Percentiles rank a stretch among this genome's conserved stretches.
These are phyloP conservation scores for Oxystoma pomonae DNA, from an alignment of 2,888 invertebrate genomes.

Conservation along the genomic window DNA sequence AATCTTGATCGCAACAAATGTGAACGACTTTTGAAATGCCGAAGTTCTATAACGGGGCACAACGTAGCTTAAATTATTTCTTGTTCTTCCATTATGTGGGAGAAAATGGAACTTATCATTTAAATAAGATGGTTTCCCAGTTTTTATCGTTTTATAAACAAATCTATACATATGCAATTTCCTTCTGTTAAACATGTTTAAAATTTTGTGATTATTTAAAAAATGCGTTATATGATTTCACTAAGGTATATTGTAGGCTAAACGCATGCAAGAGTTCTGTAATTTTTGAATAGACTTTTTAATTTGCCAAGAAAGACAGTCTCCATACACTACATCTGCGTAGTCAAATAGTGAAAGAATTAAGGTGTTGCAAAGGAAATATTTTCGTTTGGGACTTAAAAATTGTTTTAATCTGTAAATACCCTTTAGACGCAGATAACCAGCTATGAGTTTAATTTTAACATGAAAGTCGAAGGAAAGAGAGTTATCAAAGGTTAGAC, in stretches of 20 bases:
- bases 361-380: no score
- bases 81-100: not conserved
- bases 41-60: not conserved
- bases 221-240: not conserved
- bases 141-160: not conserved
- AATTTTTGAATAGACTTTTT: not conserved
- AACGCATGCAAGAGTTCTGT: not conserved
- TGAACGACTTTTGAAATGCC: not conserved
- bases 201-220: not conserved
- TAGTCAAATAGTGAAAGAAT: not conserved
- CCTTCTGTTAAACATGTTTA: constrained; percentile 3
- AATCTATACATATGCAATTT: constrained; percentile 4
- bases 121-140: not conserved
- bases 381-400: not conserved
- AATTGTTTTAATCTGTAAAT: not conserved
- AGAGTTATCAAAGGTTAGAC: no score
- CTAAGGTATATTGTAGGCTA: not conserved
- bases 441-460: no score
- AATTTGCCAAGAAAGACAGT: not conserved
- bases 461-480: no score
- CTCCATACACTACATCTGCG: not conserved
- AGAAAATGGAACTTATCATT: not conserved
- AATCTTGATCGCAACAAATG: not conserved
- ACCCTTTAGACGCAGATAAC: no score
- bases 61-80: not conserved